Conservation (phyloP, 1,140 invertebrate genomes). For the Cyclina sinensis region DNA sequence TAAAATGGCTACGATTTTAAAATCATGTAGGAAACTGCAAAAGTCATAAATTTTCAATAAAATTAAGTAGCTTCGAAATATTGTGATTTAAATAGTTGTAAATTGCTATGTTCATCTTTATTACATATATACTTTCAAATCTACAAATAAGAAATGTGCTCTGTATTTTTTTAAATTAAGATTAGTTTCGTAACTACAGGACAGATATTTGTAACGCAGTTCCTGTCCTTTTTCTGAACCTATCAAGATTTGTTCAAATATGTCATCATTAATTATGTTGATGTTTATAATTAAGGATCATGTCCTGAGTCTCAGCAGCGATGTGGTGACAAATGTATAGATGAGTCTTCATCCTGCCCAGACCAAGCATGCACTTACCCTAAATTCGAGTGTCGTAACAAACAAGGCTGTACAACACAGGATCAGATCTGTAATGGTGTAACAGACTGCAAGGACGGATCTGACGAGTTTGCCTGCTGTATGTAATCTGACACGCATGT, state of each 20-base stretch:
- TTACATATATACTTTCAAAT: not conserved
- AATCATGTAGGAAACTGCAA: too few relatives aligned
- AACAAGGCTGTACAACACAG: not conserved
- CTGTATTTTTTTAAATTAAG: not conserved
- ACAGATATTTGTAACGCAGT: not conserved
- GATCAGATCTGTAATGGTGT: slow-evolving; percentile 14
- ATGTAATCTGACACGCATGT: too few relatives aligned
- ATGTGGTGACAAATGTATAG: not conserved
- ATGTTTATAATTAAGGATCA: not conserved
- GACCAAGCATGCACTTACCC: slow-evolving; percentile 3
- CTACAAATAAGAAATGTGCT: not conserved
- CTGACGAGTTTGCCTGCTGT: slow-evolving; percentile 29
- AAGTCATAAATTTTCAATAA: too few relatives aligned
- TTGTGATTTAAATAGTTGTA: too few relatives aligned
- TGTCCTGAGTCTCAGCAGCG: not conserved
- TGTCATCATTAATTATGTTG: too few relatives aligned
- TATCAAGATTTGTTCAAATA: too few relatives aligned
- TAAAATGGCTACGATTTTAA: too few relatives aligned
- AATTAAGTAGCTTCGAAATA: too few relatives aligned
- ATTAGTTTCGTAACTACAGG: not conserved
- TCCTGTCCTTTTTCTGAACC: not conserved
- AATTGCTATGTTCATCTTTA: too few relatives aligned
- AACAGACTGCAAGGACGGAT: not conserved
- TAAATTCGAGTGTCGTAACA: not conserved
- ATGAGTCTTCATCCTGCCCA: not conserved